A percentile compares a stretch with the other conserved stretches of the same genome.
phyloP scores from a whole-genome alignment of 2,888 invertebrate species.

The Eristalis pertinax region DNA sequence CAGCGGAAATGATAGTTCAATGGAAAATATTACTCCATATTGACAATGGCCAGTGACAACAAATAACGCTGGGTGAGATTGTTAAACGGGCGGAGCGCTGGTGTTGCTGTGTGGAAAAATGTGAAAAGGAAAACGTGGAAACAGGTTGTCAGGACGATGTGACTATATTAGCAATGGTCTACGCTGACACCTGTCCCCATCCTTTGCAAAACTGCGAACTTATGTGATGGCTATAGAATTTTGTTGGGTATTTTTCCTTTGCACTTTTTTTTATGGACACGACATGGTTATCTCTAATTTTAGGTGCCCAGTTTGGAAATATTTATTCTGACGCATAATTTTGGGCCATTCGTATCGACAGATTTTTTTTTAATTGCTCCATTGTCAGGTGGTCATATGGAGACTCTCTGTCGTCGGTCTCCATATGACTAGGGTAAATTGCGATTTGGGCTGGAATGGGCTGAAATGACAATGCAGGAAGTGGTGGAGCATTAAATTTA shows the following conservation, averaged over 20 bases:
- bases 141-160: conserved; percentile 63
- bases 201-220: conserved; percentile 22
- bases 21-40: conserved; percentile 68
- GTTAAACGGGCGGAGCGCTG: not conserved
- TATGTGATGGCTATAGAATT: conserved; percentile 49
- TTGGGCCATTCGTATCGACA: conserved; percentile 5
- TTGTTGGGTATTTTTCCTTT: conserved; percentile 27
- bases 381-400: conserved; percentile 1
- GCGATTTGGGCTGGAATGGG: not conserved
- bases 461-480: conserved; percentile 4
- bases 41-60: conserved; percentile 63
- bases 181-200: conserved; percentile 1
- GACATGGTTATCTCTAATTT: conserved; percentile 44
- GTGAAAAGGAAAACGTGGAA: conserved; percentile 38
- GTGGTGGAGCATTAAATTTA: too few species aligned
- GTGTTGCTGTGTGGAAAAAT: not conserved
- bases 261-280: conserved; percentile 34
- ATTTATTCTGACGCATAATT: conserved; percentile 41
- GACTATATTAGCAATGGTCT: conserved; percentile 35
- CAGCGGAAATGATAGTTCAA: conserved; percentile 71
- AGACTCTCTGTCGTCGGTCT: too few species aligned
- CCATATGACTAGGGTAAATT: not conserved
- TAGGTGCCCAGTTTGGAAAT: conserved; percentile 30
- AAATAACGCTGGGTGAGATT: conserved; percentile 23
- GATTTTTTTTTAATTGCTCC: conserved; percentile 14